These are phyloP conservation scores for Protosalanx chinensis DNA, from an alignment of 2,797 vertebrate genomes.

Conservation along the genomic window DNA sequence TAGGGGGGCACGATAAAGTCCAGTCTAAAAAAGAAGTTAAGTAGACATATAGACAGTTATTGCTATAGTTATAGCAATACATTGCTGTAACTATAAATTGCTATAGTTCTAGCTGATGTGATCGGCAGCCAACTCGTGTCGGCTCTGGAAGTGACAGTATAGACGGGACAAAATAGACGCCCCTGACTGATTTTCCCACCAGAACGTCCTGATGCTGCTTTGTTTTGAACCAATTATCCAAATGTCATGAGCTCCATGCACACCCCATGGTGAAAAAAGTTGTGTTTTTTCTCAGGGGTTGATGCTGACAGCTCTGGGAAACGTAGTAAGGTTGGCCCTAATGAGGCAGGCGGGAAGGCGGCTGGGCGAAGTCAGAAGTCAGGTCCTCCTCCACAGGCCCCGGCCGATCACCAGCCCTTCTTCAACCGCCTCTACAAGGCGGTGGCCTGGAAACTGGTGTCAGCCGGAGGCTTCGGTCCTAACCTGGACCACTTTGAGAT, in stretches of 20 bases:
- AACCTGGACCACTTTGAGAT: conserved; percentile 91
- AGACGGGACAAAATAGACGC: background rate
- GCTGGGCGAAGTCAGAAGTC: conserved; percentile 50
- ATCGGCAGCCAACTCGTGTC: too few species aligned
- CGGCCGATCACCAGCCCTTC: conserved; percentile 89
- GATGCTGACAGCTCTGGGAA: conserved; percentile 61
- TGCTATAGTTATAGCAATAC: too few species aligned
- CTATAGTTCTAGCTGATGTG: too few species aligned
- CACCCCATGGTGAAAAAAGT: conserved; percentile 31
- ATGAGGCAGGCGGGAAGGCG: conserved; percentile 44
- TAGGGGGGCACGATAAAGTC: too few species aligned
- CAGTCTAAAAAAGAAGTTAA: too few species aligned
- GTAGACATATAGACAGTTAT: too few species aligned
- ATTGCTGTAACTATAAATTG: too few species aligned
- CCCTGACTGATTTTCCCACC: background rate
- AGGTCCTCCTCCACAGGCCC: conserved; percentile 65
- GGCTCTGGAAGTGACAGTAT: too few species aligned
- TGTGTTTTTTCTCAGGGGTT: conserved; percentile 45
- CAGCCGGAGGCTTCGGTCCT: conserved; percentile 90
- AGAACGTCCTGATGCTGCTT: background rate
- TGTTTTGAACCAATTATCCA: conserved; percentile 23
- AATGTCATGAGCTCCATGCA: conserved; percentile 2
- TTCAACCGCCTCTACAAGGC: conserved; percentile 97
- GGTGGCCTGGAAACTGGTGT: conserved; percentile 95
- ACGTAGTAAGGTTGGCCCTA: conserved; percentile 53